Evolutionary conservation across 2,888 invertebrate species (phyloP).

Genomic region (Linnaemya tessellans): DNA sequence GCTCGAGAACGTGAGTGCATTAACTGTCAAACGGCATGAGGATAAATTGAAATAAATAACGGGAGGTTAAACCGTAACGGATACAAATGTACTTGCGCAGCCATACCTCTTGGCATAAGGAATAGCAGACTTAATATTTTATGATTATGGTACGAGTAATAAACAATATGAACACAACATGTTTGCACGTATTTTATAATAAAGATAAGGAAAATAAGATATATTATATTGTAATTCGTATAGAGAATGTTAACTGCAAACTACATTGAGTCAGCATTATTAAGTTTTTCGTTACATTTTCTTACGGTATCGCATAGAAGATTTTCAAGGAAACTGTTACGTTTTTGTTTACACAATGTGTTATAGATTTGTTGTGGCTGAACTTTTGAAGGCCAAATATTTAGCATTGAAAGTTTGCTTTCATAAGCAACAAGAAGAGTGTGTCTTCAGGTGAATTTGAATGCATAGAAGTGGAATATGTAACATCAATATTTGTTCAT

Average conservation of each 20-base stretch:
- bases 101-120: background rate
- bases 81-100: background rate
- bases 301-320: slow-evolving; percentile 11
- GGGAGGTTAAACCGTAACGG: slow-evolving; percentile 15
- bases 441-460: slow-evolving; percentile 53
- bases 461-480: slow-evolving; percentile 31
- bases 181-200: slow-evolving; percentile 55
- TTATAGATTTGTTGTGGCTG: slow-evolving; percentile 55
- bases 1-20: slow-evolving; percentile 63
- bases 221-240: background rate
- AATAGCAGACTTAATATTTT: slow-evolving; percentile 38
- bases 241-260: slow-evolving; percentile 1
- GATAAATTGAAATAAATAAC: slow-evolving; percentile 63
- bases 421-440: slow-evolving; percentile 24
- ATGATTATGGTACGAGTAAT: slow-evolving; percentile 38
- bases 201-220: slow-evolving; percentile 30
- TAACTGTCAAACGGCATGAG: slow-evolving; percentile 60
- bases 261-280: slow-evolving; percentile 7
- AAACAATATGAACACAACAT: slow-evolving; percentile 63
- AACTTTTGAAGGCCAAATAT: slow-evolving; percentile 66
- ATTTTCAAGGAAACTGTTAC: slow-evolving; percentile 42
- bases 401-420: slow-evolving; percentile 61
- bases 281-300: slow-evolving; percentile 2
- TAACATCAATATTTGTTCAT: slow-evolving; percentile 38
- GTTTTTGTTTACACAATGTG: slow-evolving; percentile 25